Percentiles rank a stretch among this genome's conserved stretches.
These are phyloP conservation scores for Exephanes ischioxanthus DNA, from an alignment of 2,888 invertebrate genomes.

Conservation along the genomic window DNA sequence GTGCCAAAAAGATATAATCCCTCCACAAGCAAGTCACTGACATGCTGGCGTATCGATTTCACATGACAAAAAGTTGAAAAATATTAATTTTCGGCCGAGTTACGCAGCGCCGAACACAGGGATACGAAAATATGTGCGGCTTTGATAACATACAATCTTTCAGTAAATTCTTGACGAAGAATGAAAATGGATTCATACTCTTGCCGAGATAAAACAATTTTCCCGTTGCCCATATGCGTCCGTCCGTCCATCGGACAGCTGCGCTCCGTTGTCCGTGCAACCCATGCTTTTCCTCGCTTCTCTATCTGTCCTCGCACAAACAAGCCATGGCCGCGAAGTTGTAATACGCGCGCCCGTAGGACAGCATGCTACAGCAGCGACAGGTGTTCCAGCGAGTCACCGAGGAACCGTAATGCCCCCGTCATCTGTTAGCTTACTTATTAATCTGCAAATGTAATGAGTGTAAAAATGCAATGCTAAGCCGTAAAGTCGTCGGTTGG, in stretches of 20 bases:
- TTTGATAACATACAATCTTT: not conserved
- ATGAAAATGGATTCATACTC: not conserved
- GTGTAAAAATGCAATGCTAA: not conserved
- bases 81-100: too few species aligned
- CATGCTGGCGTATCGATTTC: too few species aligned
- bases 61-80: too few species aligned
- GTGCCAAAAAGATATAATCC: too few species aligned
- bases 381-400: conserved; percentile 25
- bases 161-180: not conserved
- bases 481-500: not conserved
- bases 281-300: conserved; percentile 12
- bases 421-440: conserved; percentile 10
- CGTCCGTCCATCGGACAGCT: conserved; percentile 8
- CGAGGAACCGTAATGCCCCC: conserved; percentile 1
- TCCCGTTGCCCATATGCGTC: conserved; percentile 11
- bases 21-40: too few species aligned
- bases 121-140: not conserved
- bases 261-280: not conserved
- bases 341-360: conserved; percentile 46
- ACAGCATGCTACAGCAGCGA: conserved; percentile 44
- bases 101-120: too few species aligned
- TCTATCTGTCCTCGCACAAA: not conserved
- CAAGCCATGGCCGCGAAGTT: not conserved
- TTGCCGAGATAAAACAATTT: not conserved
- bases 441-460: conserved; percentile 6